Evolutionary conservation across 2,113 vertebrate species (phyloP).

Genomic region (Otus sunia): DNA sequence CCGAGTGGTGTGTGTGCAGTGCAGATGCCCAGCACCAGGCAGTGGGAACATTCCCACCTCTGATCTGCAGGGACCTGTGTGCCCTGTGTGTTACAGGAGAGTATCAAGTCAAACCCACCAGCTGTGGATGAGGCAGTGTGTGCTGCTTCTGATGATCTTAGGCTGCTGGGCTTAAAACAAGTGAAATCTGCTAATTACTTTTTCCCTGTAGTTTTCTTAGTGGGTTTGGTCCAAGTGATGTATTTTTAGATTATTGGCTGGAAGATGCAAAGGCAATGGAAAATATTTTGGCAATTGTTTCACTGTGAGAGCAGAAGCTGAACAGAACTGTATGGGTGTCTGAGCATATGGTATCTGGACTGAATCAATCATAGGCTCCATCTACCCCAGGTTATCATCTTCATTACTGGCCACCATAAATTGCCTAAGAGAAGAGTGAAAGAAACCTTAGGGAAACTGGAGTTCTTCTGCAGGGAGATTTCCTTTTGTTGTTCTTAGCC

Average conservation of each 20-base stretch:
- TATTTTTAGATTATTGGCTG: background rate
- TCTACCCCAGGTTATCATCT: background rate
- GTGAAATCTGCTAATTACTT: background rate
- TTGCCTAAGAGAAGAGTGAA: background rate
- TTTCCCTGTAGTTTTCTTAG: background rate
- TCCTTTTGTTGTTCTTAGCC: background rate
- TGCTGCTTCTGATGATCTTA: background rate
- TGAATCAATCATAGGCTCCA: background rate
- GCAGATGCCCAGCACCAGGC: background rate
- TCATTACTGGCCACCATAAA: background rate
- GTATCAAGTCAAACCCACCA: background rate
- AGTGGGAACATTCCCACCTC: background rate
- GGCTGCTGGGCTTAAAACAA: background rate
- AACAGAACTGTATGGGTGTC: background rate
- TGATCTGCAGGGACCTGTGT: too few species aligned
- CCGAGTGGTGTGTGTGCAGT: background rate
- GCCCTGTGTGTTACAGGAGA: background rate
- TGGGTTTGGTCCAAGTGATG: background rate
- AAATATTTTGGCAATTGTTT: background rate
- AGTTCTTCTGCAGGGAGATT: background rate
- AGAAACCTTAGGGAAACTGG: background rate
- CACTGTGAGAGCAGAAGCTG: background rate
- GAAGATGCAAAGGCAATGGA: background rate
- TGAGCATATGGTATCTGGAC: background rate
- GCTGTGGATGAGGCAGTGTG: background rate